Evolutionary conservation across 1,140 invertebrate genomes (phyloP).

Genomic region (Catajapyx aquilonaris): DNA sequence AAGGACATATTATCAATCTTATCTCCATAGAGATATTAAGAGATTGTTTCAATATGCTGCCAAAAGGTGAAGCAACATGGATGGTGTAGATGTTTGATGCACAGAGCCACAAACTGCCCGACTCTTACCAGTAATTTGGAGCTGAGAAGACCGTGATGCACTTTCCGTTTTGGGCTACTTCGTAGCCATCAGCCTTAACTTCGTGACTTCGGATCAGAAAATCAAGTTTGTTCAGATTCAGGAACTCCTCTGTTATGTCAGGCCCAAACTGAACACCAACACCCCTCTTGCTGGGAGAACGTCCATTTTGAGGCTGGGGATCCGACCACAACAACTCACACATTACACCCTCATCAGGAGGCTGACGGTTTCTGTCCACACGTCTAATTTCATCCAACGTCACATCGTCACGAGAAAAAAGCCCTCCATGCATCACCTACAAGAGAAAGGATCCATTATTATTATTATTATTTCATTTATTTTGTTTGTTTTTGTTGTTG

Average conservation of each 20-base stretch:
- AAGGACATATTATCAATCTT: too few species aligned
- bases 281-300: conserved; percentile 83
- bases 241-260: conserved; percentile 79
- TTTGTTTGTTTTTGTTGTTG: too few species aligned
- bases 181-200: conserved; percentile 92
- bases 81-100: too few species aligned
- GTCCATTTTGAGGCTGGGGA: conserved; percentile 68
- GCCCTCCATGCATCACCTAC: conserved; percentile 80
- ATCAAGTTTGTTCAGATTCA: conserved; percentile 64
- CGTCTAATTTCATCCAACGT: conserved; percentile 75
- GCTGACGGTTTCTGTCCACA: conserved; percentile 80
- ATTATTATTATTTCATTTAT: background rate
- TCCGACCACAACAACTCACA: conserved; percentile 97
- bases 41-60: too few species aligned
- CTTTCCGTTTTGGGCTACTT: conserved; percentile 78
- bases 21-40: too few species aligned
- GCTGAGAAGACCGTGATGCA: conserved; percentile 95
- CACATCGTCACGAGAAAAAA: conserved; percentile 75
- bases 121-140: conserved; percentile 87
- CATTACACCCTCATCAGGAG: conserved; percentile 91
- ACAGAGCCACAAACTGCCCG: too few species aligned
- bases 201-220: conserved; percentile 95
- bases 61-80: too few species aligned
- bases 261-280: conserved; percentile 98
- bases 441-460: conserved; percentile 3